Conservation (phyloP, 1,140 invertebrate species). For the Atta colombica region DNA sequence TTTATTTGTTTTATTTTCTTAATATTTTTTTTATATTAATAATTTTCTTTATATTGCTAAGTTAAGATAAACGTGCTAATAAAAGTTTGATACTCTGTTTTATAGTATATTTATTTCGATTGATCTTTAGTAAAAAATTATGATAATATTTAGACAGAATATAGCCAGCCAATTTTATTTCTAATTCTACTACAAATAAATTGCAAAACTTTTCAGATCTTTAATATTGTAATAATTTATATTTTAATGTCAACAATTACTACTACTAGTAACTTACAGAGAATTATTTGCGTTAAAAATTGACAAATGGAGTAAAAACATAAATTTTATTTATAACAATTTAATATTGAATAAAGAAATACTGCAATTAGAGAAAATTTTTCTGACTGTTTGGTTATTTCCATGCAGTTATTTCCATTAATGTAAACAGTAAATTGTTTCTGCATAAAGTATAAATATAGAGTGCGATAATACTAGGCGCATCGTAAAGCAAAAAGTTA, state of each 20-base stretch:
- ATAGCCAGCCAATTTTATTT: not conserved
- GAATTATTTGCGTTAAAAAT: not conserved
- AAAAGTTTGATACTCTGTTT: not conserved
- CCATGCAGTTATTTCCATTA: not conserved
- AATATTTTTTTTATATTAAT: no score
- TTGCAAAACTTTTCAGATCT: not conserved
- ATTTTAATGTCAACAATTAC: not conserved
- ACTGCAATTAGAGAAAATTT: not conserved
- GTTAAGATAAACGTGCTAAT: not conserved
- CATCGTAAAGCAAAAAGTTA: constrained; percentile 17
- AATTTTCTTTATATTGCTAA: not conserved
- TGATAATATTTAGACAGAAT: not conserved
- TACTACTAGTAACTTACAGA: not conserved
- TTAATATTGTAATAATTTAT: not conserved
- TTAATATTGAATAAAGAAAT: not conserved
- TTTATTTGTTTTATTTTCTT: not conserved
- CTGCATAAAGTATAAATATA: constrained; percentile 41
- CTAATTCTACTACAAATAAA: not conserved
- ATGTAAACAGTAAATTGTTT: constrained; percentile 27
- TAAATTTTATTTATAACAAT: not conserved
- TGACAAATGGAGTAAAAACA: not conserved
- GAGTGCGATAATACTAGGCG: constrained; percentile 47
- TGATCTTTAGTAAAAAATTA: not conserved
- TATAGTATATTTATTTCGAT: not conserved
- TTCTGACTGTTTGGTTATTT: not conserved